Conservation (phyloP, 2,797 vertebrate genomes). For the Gouania willdenowi region DNA sequence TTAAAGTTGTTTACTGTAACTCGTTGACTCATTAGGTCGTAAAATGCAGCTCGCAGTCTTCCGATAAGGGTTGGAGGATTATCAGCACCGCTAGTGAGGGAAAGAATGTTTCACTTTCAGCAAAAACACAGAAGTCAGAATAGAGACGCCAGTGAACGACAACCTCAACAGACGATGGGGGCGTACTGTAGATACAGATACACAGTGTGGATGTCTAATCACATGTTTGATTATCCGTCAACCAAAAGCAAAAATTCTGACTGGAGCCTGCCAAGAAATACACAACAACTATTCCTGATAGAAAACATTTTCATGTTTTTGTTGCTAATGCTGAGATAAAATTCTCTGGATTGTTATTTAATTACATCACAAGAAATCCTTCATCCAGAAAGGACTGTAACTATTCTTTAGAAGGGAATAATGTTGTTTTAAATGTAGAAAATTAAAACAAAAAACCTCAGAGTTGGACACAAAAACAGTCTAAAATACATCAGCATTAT, state of each 20-base stretch:
- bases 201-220: not conserved
- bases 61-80: slow-evolving; percentile 14
- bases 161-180: not conserved
- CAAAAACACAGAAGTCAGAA: not conserved
- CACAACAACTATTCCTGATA: too few relatives aligned
- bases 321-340: not conserved
- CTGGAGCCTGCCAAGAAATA: too few relatives aligned
- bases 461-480: too few relatives aligned
- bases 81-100: not conserved
- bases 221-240: too few relatives aligned
- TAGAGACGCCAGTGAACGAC: not conserved
- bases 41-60: slow-evolving; percentile 15
- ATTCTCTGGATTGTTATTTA: too few relatives aligned
- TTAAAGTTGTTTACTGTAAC: slow-evolving; percentile 23
- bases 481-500: too few relatives aligned
- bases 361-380: too few relatives aligned
- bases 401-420: too few relatives aligned
- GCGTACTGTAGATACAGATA: not conserved
- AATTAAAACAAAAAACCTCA: too few relatives aligned
- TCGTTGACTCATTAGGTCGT: slow-evolving; percentile 25
- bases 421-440: too few relatives aligned
- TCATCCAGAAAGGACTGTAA: too few relatives aligned
- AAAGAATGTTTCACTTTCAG: slow-evolving; percentile 4
- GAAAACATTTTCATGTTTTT: not conserved
- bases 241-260: too few relatives aligned